Conservation (phyloP, 2,888 invertebrate species). For the Metellina segmentata region DNA sequence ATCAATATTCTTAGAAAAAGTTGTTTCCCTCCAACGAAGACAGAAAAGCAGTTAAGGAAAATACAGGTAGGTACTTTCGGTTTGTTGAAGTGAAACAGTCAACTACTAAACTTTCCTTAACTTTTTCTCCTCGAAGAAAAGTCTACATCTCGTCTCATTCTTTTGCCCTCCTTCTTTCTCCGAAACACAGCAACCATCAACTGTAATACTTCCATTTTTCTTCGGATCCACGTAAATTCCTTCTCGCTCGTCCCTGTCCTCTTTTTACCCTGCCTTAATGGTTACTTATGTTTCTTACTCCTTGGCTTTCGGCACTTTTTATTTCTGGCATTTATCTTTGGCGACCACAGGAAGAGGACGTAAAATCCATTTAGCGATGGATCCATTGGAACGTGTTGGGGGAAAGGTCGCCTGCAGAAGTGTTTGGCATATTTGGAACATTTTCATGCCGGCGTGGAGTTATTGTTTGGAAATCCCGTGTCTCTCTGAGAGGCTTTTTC, state of each 20-base stretch:
- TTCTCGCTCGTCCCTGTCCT: background rate
- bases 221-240: conserved; percentile 22
- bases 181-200: background rate
- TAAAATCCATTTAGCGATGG: background rate
- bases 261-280: conserved; percentile 13
- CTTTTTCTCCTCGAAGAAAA: background rate
- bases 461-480: no score
- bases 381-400: no score
- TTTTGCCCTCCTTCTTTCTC: background rate
- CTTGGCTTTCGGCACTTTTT: background rate
- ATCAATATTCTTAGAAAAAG: background rate
- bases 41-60: background rate
- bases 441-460: no score
- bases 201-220: conserved; percentile 42
- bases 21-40: background rate
- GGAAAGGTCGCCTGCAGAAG: no score
- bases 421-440: no score
- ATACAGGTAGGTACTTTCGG: background rate
- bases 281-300: conserved; percentile 25
- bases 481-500: no score
- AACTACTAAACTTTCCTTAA: background rate
- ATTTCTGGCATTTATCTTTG: conserved; percentile 11
- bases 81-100: background rate
- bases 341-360: background rate
- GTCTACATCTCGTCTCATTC: background rate